Evolutionary conservation across 1,140 invertebrate species (phyloP), one percentile per base, ranked within the genome.

Genomic region (Oscheius sp.): DNA sequence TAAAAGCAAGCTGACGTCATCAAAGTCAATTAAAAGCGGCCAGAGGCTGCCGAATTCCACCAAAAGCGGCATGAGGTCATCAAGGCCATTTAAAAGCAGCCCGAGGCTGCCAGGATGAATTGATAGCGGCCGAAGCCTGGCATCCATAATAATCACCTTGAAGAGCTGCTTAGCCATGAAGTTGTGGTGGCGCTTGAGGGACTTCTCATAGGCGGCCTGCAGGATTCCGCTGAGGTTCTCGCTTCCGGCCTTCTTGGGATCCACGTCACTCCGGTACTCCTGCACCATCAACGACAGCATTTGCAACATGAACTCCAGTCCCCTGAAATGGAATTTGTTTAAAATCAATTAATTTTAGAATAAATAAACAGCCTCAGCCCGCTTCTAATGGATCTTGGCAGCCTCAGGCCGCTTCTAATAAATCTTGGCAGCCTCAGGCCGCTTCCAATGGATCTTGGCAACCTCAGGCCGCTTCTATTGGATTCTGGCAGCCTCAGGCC

Each of bases 141-240:
- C 28, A 31, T 18, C 18, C 29, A 13, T 55, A 72, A 70, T 35
- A 72, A n/a, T 13, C 42, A 77, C 76, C 62, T 77, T 77, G 49
- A 77, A 77, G 1, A 73, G 34, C 38, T 76, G 73, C 28, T 77
- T 77, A 15, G 76, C 68, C 3, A 77, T 68, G 31, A 77, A 77
- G 31, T 65, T 65, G 59, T 77, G 76, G 45, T 77, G 76, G 31
- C 76, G 58, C 35, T 77, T 77, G 23, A 77, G 74, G 42, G 74
- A 72, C 55, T 63, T 70, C 2, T 75, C 76, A 45, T 77, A 77
- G 31, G 76, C 76, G 2, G 32, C 52, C 0, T 62, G 35, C 15
- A 77, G 46, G n/a, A 58, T 58, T n/a, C 46, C 64, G 36, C 61
- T 64, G 18, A 77, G 63, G 49, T 65, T 73, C 49, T 77, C 76